Conservation (phyloP, 2,797 vertebrate genomes). For the Lepilemur septentrionalis region DNA sequence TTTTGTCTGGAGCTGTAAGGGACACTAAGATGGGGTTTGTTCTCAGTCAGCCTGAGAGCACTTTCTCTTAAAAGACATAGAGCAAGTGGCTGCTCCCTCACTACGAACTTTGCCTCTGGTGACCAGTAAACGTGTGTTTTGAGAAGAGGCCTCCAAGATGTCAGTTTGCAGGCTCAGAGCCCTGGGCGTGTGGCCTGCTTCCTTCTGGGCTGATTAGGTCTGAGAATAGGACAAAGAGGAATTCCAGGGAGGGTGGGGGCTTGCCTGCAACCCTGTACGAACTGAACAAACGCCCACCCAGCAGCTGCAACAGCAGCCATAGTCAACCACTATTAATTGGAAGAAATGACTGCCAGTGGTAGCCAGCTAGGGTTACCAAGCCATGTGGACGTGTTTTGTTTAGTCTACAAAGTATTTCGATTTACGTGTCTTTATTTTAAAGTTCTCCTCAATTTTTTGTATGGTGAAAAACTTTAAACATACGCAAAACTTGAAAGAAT, state of each 20-base stretch:
- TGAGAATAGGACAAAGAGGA: neutral
- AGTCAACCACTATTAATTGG: neutral
- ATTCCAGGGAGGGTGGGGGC: neutral
- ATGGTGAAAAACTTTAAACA: neutral
- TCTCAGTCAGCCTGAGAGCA: slow-evolving; percentile 40
- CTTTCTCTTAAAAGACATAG: neutral
- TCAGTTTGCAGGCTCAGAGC: neutral
- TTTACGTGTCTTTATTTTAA: neutral
- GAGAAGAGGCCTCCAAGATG: neutral
- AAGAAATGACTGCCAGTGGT: neutral
- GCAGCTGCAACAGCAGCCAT: neutral
- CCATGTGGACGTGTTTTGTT: neutral
- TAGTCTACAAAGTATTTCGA: neutral
- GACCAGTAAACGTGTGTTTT: neutral
- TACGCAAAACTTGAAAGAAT: neutral
- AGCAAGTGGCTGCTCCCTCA: neutral
- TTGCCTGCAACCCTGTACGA: neutral
- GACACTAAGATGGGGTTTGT: neutral
- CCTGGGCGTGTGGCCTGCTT: neutral
- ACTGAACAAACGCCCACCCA: neutral
- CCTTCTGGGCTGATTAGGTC: neutral
- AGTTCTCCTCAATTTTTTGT: neutral
- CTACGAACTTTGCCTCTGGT: slow-evolving; percentile 11
- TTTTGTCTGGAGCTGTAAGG: slow-evolving; percentile 60
- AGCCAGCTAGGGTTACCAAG: neutral